Conservation (phyloP, 2,888 invertebrate genomes). For the Lottia scabra region DNA sequence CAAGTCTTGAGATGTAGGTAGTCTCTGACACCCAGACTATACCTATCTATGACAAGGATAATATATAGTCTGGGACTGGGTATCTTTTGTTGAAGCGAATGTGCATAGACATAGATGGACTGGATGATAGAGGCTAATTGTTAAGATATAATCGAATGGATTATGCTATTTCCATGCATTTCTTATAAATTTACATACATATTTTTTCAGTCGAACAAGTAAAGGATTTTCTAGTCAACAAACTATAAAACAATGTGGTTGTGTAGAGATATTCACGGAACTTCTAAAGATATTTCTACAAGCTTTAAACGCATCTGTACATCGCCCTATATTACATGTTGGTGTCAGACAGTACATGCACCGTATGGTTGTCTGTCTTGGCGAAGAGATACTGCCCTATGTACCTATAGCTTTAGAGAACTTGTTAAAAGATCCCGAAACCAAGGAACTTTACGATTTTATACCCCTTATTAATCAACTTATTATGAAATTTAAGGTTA, state of each 20-base stretch:
- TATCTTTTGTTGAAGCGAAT: too few species aligned
- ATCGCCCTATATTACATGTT: slow-evolving; percentile 63
- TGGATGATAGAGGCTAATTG: too few species aligned
- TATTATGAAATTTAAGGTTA: slow-evolving; percentile 73
- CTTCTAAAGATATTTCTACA: slow-evolving; percentile 72
- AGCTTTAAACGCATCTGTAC: slow-evolving; percentile 68
- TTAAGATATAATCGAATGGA: too few species aligned
- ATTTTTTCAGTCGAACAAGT: slow-evolving; percentile 71
- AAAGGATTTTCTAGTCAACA: slow-evolving; percentile 74
- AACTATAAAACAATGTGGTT: slow-evolving; percentile 72
- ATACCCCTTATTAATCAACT: slow-evolving; percentile 74
- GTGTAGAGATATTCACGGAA: slow-evolving; percentile 71
- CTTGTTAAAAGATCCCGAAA: slow-evolving; percentile 69
- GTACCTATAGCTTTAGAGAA: slow-evolving; percentile 72
- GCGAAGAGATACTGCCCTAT: slow-evolving; percentile 73
- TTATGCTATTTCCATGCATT: too few species aligned
- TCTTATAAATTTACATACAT: too few species aligned
- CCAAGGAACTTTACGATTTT: slow-evolving; percentile 71
- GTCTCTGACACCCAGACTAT: too few species aligned
- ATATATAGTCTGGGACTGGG: too few species aligned
- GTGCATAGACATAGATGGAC: too few species aligned
- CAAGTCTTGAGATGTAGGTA: too few species aligned
- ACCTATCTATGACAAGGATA: too few species aligned
- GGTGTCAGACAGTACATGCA: slow-evolving; percentile 74
- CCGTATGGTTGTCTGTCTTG: slow-evolving; percentile 74